A percentile compares a stretch with the other conserved stretches of the same genome.
phyloP scores from a whole-genome alignment of 2,113 vertebrate genomes.

The Plotosus lineatus region DNA sequence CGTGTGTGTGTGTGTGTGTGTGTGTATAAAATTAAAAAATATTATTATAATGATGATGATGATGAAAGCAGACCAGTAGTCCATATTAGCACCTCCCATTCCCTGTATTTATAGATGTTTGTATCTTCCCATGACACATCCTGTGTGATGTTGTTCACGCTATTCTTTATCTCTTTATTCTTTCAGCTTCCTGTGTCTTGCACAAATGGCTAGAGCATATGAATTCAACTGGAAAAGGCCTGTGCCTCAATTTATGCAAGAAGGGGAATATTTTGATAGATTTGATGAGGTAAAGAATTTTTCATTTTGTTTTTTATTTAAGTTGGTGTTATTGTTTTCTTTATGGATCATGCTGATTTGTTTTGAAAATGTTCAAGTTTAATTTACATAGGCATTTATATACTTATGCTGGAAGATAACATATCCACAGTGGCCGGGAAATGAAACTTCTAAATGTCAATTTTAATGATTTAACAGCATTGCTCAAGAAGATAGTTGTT shows the following conservation, averaged over 20 bases:
- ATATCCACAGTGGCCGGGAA: background rate
- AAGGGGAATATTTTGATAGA: conserved; percentile 91
- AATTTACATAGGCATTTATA: background rate
- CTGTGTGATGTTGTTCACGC: background rate
- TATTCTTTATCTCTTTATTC: background rate
- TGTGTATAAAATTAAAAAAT: too few relatives aligned
- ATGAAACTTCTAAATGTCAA: background rate
- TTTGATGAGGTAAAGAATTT: conserved; percentile 90
- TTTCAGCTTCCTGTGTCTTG: conserved; percentile 58
- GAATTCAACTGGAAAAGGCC: conserved; percentile 97
- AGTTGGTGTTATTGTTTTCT: background rate
- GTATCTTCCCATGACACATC: background rate
- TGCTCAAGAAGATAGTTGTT: background rate
- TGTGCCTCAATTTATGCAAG: conserved; percentile 91
- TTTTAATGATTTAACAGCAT: background rate
- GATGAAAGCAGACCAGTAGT: background rate
- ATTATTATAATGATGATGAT: background rate
- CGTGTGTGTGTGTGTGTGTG: too few relatives aligned
- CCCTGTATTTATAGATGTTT: background rate
- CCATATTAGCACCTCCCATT: conserved; percentile 33
- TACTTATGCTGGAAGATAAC: background rate
- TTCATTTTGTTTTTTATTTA: background rate
- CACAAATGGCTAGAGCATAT: conserved; percentile 94
- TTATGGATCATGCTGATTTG: background rate
- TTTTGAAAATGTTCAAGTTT: background rate